Percentiles rank a stretch among this genome's conserved stretches.
phyloP scores from a whole-genome alignment of 2,113 vertebrate genomes.

The Pteropus alecto region DNA sequence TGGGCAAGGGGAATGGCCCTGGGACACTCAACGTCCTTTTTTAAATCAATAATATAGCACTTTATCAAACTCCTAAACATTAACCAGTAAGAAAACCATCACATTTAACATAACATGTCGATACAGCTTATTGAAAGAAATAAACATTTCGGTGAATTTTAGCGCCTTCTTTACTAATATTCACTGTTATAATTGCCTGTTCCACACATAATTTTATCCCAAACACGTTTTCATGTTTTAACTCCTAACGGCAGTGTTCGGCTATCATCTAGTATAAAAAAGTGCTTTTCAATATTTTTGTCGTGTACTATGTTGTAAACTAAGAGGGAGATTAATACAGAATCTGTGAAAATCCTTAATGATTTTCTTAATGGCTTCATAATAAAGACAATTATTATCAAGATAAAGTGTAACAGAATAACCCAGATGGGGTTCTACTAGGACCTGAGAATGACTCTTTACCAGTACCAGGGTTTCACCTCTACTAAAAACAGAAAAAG shows the following conservation, averaged over 20 bases:
- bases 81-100: not conserved
- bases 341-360: constrained; percentile 5
- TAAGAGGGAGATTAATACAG: not conserved
- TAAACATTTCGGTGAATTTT: not conserved
- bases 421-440: not conserved
- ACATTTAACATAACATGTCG: not conserved
- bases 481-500: constrained; percentile 20
- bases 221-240: constrained; percentile 1
- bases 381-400: not conserved
- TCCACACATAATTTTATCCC: not conserved
- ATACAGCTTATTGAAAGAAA: not conserved
- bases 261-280: not conserved
- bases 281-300: not conserved
- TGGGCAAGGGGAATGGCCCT: not conserved
- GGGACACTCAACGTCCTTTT: not conserved
- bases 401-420: not conserved
- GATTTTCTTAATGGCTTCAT: not conserved
- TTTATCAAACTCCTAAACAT: not conserved
- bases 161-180: not conserved
- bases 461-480: not conserved
- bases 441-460: not conserved
- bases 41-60: not conserved
- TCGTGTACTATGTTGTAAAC: not conserved
- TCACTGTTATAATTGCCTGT: not conserved
- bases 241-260: not conserved